Base-by-base conservation (phyloP, 2,888 invertebrate genomes). In the Drosophila mulleri region DNA sequence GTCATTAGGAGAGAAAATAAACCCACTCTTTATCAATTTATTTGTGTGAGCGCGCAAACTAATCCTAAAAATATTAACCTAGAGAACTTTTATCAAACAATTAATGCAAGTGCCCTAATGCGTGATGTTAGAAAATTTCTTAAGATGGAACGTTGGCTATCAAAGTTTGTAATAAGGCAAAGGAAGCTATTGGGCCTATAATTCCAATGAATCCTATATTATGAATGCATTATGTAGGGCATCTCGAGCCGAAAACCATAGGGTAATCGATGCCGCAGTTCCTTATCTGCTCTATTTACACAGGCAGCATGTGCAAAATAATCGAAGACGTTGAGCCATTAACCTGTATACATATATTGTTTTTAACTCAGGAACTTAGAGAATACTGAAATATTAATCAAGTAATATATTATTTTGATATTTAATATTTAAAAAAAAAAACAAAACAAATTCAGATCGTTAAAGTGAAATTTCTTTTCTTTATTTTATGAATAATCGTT, bases 381-480 rank as follows among this genome's bases (percentile, higher is more conserved):
- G 4, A 42, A 42, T 42, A 18, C 18, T 18, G 3, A 11, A 11
- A 18, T 42, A 6, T 26, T 26, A 26, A 26, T 26, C 26, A 26
- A 26, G 6, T 37, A 6, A 4, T 23, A 23, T 23, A 23, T 23
- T 23, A 23, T 23, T 23, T 23, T 23, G 20, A 18, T 44, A 12
- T 44, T 39, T 1, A 20, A 12, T 44, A 5, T 20, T 12, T 11
- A 0, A 12, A 20, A 11, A 18, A 18, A 52, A 62, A 66, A 68
- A 0, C 6, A 20, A 11, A 18, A 18, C 52, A 62, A 66, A 68
- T 58, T 76, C 62, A 83, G 72, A 71, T 58, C 56, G 26, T 63
- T 53, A 32, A 75, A 65, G 80, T 78, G 80, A 80, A 80, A 80
- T 58, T 64, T 65, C 61, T 29, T 73, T 45, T 61, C 57, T 77